These are phyloP conservation scores for Apotomis turbidana DNA, from an alignment of 2,888 invertebrate genomes.

Conservation along the genomic window DNA sequence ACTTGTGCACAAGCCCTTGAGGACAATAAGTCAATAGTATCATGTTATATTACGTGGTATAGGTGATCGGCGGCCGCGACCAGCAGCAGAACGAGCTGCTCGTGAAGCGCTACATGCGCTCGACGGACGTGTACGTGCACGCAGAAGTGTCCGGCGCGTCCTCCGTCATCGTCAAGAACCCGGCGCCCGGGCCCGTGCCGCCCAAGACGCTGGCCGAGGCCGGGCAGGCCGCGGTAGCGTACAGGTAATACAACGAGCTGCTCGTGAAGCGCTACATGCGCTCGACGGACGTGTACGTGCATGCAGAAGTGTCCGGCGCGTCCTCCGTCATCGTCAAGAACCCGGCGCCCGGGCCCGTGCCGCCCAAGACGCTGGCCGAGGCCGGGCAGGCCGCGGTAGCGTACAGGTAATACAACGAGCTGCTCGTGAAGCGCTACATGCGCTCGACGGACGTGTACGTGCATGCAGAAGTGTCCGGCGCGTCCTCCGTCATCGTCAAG, in stretches of 20 bases:
- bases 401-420: conserved; percentile 93
- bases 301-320: conserved; percentile 97
- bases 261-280: conserved; percentile 97
- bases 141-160: conserved; percentile 97
- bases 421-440: conserved; percentile 97
- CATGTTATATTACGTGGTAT: not conserved
- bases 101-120: conserved; percentile 95
- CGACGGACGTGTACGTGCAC: conserved; percentile 97
- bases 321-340: conserved; percentile 97
- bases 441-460: conserved; percentile 95
- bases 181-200: conserved; percentile 82
- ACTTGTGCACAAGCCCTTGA: too few species aligned
- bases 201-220: conserved; percentile 98
- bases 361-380: conserved; percentile 98
- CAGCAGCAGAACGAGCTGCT: conserved; percentile 99
- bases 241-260: conserved; percentile 93
- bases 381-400: conserved; percentile 98
- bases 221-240: conserved; percentile 97
- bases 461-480: conserved; percentile 97
- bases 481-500: conserved; percentile 95
- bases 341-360: conserved; percentile 77
- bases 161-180: conserved; percentile 95
- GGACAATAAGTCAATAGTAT: too few species aligned
- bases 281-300: conserved; percentile 95
- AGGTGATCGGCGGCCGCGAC: conserved; percentile 97